Base-by-base conservation (phyloP, 2,113 vertebrate genomes). In the Anoura caudifer region DNA sequence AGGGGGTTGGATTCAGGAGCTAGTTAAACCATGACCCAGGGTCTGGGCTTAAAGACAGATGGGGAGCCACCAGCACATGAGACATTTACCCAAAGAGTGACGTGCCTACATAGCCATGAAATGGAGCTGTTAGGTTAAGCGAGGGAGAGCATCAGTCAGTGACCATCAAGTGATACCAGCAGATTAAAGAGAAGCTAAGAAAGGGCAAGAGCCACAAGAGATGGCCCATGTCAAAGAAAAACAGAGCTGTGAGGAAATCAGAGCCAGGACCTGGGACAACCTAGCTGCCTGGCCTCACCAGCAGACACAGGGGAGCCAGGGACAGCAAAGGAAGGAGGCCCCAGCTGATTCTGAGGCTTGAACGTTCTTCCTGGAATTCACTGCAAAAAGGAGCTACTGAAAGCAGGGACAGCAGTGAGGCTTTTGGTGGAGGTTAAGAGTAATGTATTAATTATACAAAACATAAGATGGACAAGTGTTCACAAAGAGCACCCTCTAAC, bases 41-140 rank as follows among this genome's bases (percentile, higher is more conserved):
- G 6, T 61, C 65, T 72, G 61, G 65, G 24, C 20, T 77, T 45
- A 63, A 33, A 52, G 45, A 16, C 28, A 61, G 24, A 17, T 33
- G 14, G 14, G 9, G 1, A 5, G 22, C 24, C 14, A 24, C 24
- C 33, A 41, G 65, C 43, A 14, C 2, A 3, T 1, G 8, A 22
- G 28, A 56, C 47, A 86, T 7, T 54, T 13, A 33, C 45, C 15
- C 2, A 41, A 72, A 41, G 13, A 52, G 72, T 41, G 38, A 26
- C 22, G 47, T 76, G 22, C 4, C 61, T 9, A 54, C 9, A 76
- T 8, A 13, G 7, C 33, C 41, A 24, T 5, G 3, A 80, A 38
- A 56, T 5, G 13, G 10, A 83, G 15, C 6, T 14, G 69, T 31
- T 31, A 75, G 83, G 65, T 24, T 24, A 11, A 87, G 43, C 15